Conservation (phyloP, 2,113 vertebrate species). For the Numenius arquata region DNA sequence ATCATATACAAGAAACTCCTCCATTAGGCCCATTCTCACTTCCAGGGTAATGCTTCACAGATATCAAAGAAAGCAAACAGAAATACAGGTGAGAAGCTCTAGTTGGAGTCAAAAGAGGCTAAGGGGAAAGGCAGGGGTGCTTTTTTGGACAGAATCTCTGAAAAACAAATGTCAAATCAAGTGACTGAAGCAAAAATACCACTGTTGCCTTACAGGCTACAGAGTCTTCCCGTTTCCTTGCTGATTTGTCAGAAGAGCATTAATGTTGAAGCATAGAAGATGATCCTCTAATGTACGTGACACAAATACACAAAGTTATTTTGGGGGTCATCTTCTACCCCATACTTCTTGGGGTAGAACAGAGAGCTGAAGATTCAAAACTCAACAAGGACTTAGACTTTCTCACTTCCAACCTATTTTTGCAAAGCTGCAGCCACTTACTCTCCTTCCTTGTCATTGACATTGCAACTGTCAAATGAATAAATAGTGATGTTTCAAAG, state of each 20-base stretch:
- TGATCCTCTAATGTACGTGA: neutral
- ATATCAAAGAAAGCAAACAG: neutral
- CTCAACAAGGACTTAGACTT: neutral
- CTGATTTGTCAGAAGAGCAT: neutral
- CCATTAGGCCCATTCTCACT: neutral
- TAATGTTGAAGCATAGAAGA: neutral
- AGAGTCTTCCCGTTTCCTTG: neutral
- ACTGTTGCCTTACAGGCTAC: constrained; percentile 11
- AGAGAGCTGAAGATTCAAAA: neutral
- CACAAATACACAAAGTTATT: neutral
- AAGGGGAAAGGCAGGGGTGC: neutral
- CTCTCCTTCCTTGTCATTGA: constrained; percentile 1
- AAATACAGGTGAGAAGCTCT: neutral
- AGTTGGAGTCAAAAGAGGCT: neutral
- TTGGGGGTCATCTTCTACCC: neutral
- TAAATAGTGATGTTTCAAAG: constrained; percentile 41
- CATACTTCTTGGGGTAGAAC: neutral
- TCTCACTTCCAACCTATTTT: neutral
- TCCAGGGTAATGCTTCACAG: neutral
- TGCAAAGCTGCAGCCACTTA: neutral
- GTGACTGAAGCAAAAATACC: constrained; percentile 55
- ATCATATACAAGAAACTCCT: neutral
- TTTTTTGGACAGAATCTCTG: neutral
- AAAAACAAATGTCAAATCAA: constrained; percentile 42
- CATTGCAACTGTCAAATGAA: constrained; percentile 36